A percentile compares a stretch with the other conserved stretches of the same genome.
Conservation (phyloP, 2,113 vertebrate species). For the Chaetorhynchus papuensis region DNA sequence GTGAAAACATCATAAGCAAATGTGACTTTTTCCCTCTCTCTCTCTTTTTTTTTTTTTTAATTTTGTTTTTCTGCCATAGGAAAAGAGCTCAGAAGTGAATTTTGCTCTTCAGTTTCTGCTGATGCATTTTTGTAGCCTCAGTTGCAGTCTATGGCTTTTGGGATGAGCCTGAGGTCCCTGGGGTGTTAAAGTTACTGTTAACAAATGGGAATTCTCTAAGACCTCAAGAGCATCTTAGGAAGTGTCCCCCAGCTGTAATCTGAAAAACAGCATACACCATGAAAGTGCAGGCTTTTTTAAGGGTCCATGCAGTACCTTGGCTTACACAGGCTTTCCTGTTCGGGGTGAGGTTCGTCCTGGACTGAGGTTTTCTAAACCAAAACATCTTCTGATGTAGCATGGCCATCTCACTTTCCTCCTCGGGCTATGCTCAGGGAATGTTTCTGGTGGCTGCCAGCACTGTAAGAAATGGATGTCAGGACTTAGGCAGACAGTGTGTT, state of each 20-base stretch:
- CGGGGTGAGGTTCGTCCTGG: not conserved
- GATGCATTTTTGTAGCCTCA: not conserved
- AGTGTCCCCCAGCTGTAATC: not conserved
- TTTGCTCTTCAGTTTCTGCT: not conserved
- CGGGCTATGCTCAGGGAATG: not conserved
- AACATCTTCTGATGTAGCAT: not conserved
- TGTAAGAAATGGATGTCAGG: not conserved
- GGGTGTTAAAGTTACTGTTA: not conserved
- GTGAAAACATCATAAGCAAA: not conserved
- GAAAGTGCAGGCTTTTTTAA: not conserved
- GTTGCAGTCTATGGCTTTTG: not conserved
- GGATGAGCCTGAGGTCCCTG: not conserved
- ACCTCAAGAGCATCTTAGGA: not conserved
- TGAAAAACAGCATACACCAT: not conserved
- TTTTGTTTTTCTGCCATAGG: not conserved
- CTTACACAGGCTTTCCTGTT: not conserved
- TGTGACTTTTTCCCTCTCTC: not conserved
- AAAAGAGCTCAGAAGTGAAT: not conserved
- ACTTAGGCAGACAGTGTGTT: fast-evolving
- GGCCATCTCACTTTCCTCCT: not conserved
- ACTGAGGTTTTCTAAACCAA: not conserved
- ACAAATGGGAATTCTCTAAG: not conserved
- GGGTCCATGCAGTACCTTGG: not conserved
- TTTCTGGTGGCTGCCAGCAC: not conserved
- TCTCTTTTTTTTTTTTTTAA: too few relatives aligned